Conservation (phyloP, 2,113 vertebrate genomes). For the Camelus dromedarius region DNA sequence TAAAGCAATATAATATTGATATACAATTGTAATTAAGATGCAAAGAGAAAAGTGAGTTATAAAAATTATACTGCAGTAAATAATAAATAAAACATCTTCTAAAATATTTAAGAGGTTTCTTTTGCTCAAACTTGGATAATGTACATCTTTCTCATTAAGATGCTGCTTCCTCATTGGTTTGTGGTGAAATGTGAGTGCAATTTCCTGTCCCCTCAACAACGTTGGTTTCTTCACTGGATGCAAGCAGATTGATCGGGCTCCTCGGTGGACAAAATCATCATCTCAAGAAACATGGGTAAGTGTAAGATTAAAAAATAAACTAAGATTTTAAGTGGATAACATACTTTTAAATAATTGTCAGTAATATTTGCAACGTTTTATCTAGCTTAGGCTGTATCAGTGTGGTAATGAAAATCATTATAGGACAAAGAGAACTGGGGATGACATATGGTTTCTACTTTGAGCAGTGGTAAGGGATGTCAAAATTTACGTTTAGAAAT, state of each 20-base stretch:
- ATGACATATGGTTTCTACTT: neutral
- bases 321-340: neutral
- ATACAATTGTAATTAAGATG: neutral
- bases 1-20: neutral
- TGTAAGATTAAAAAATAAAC: neutral
- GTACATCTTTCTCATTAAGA: neutral
- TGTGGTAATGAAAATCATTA: neutral
- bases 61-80: neutral
- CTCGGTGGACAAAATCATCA: neutral
- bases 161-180: conserved; percentile 78
- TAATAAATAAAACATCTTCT: conserved; percentile 44
- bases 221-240: conserved; percentile 77
- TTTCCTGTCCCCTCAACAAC: conserved; percentile 84
- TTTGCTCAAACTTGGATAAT: conserved; percentile 6
- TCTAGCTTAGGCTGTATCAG: neutral
- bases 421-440: neutral
- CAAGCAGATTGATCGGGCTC: conserved; percentile 45
- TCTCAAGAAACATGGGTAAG: conserved; percentile 78
- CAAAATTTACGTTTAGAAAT: neutral
- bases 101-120: conserved; percentile 1
- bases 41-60: conserved; percentile 30
- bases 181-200: conserved; percentile 67
- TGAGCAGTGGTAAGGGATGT: neutral
- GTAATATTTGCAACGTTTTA: neutral
- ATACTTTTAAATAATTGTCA: neutral